A percentile compares a stretch with the other conserved stretches of the same genome.
Evolutionary conservation across 2,113 vertebrate species (phyloP).

Genomic region (Oncorhynchus clarkii): DNA sequence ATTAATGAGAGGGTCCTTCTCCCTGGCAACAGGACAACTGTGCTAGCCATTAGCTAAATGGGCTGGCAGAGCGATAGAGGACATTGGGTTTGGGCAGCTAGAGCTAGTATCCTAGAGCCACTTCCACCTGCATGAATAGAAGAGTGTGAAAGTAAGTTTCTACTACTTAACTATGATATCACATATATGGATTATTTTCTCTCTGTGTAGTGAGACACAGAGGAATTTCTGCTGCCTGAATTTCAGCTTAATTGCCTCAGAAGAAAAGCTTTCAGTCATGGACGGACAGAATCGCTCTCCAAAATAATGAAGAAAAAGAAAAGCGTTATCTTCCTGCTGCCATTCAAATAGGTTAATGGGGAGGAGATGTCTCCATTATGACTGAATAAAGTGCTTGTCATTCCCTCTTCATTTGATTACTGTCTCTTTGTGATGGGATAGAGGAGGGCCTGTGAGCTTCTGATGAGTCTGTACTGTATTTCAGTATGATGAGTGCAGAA

Average conservation of each 20-base stretch:
- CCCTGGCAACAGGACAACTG: constrained; percentile 2
- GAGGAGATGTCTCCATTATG: constrained; percentile 5
- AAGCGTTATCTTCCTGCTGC: constrained; percentile 2
- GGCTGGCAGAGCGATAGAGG: background rate
- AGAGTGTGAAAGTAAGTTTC: background rate
- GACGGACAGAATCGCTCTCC: background rate
- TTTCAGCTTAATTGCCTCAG: background rate
- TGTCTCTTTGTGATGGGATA: background rate
- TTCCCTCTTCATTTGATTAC: background rate
- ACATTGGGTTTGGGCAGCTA: background rate
- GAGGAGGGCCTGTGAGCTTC: background rate
- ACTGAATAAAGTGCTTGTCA: constrained; percentile 6
- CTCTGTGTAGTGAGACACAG: background rate
- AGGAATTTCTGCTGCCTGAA: background rate
- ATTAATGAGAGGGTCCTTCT: background rate
- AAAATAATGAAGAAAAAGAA: background rate
- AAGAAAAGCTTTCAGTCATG: background rate
- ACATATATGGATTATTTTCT: background rate
- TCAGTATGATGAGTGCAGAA: background rate
- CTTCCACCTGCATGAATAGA: background rate
- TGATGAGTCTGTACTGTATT: background rate
- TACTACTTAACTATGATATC: background rate
- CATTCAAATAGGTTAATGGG: constrained; percentile 20
- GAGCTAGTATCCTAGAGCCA: background rate
- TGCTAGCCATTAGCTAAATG: background rate